Evolutionary conservation across 2,113 vertebrate species (phyloP).

Genomic region (Pseudopodoces humilis): DNA sequence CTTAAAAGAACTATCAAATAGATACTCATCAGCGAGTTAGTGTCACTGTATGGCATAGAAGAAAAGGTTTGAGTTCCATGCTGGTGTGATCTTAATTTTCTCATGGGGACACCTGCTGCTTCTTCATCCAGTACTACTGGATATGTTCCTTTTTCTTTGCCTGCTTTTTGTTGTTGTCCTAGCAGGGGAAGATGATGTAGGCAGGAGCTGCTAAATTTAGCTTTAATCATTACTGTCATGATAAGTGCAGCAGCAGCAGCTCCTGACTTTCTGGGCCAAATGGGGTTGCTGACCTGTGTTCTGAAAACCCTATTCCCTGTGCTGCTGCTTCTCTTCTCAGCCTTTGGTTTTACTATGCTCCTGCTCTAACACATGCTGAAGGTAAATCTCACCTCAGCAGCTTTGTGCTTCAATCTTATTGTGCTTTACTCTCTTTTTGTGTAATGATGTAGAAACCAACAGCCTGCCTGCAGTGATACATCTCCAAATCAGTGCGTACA

Average conservation of each 20-base stretch:
- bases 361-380: neutral
- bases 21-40: neutral
- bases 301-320: neutral
- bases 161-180: neutral
- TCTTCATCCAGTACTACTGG: neutral
- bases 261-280: neutral
- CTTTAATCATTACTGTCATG: neutral
- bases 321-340: neutral
- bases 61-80: neutral
- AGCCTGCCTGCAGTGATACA: neutral
- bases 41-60: neutral
- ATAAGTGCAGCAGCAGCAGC: neutral
- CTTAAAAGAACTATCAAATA: neutral
- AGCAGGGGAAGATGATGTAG: neutral
- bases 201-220: conserved; percentile 13
- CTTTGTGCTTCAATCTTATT: neutral
- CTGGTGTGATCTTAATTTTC: neutral
- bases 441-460: neutral
- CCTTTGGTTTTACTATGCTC: neutral
- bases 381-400: neutral
- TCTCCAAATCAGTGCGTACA: neutral
- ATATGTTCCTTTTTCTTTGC: neutral
- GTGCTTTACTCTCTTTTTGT: neutral
- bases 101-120: neutral
- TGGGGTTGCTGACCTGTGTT: neutral